These are phyloP conservation scores for Pseudomyrmex gracilis DNA, from an alignment of 1,140 invertebrate species.

Conservation along the genomic window DNA sequence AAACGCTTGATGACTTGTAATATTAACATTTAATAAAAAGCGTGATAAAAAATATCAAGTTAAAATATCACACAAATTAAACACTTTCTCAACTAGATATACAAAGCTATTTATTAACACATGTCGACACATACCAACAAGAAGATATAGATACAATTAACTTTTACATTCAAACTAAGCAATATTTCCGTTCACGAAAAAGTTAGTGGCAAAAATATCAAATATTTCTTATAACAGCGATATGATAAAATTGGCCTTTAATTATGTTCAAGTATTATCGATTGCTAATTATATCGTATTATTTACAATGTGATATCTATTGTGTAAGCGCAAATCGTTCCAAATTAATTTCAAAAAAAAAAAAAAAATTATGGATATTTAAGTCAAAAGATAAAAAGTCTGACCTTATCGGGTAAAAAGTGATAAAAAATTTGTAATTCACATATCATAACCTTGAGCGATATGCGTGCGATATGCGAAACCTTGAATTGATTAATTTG, in stretches of 20 bases:
- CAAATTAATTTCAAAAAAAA: neutral
- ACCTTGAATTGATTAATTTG: slow-evolving; percentile 65
- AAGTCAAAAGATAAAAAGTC: slow-evolving; percentile 61
- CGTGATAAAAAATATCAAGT: neutral
- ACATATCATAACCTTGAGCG: slow-evolving; percentile 64
- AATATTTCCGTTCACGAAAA: neutral
- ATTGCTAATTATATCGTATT: neutral
- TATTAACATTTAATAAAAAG: neutral
- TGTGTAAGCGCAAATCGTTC: neutral
- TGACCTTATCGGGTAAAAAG: slow-evolving; percentile 66
- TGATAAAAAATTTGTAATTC: slow-evolving; percentile 70
- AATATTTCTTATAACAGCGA: neutral
- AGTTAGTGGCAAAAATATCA: neutral
- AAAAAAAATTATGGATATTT: slow-evolving; percentile 17
- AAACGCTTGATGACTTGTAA: neutral
- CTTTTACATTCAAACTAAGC: neutral
- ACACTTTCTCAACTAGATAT: neutral
- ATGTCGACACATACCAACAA: neutral
- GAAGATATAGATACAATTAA: slow-evolving; percentile 3
- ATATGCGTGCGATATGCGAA: slow-evolving; percentile 48
- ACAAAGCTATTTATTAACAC: neutral
- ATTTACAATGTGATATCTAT: slow-evolving; percentile 19
- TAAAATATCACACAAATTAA: neutral
- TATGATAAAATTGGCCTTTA: neutral
- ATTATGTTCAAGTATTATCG: neutral